Evolutionary conservation across 2,797 vertebrate species (phyloP).

Genomic region (Eidolon dupreanum): DNA sequence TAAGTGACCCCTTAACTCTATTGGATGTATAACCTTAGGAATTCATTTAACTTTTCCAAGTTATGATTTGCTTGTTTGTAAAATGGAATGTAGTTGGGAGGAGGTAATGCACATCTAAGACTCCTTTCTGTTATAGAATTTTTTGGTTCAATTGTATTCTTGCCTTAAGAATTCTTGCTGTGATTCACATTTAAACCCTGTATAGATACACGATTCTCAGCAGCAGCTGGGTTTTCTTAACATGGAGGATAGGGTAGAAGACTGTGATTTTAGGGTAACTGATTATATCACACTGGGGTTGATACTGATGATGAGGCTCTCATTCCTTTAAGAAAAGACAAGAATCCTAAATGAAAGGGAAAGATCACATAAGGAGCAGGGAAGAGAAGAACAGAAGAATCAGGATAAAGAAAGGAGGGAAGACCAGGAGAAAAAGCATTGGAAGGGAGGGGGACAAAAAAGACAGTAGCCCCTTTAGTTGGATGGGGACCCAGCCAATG

Average conservation of each 20-base stretch:
- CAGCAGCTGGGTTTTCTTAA: background rate
- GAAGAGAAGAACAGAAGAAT: background rate
- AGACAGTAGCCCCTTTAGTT: background rate
- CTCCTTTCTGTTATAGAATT: background rate
- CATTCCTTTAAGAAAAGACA: background rate
- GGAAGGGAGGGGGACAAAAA: background rate
- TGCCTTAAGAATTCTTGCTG: background rate
- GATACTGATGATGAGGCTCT: background rate
- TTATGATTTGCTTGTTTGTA: background rate
- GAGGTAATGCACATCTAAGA: background rate
- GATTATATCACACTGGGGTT: background rate
- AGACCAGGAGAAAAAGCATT: background rate
- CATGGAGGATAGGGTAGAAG: background rate
- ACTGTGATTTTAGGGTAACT: background rate
- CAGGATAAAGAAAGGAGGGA: background rate
- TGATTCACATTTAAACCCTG: background rate
- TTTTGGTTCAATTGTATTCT: background rate
- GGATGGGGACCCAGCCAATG: background rate
- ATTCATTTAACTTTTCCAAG: background rate
- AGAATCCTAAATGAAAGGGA: background rate
- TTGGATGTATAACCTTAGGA: background rate
- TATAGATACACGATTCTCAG: background rate
- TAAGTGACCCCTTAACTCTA: background rate
- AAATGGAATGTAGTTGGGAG: background rate
- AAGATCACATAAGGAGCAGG: background rate